Percentiles rank a stretch among this genome's conserved stretches.
phyloP scores from a whole-genome alignment of 1,140 invertebrate genomes.

The Euglossa dilemma region DNA sequence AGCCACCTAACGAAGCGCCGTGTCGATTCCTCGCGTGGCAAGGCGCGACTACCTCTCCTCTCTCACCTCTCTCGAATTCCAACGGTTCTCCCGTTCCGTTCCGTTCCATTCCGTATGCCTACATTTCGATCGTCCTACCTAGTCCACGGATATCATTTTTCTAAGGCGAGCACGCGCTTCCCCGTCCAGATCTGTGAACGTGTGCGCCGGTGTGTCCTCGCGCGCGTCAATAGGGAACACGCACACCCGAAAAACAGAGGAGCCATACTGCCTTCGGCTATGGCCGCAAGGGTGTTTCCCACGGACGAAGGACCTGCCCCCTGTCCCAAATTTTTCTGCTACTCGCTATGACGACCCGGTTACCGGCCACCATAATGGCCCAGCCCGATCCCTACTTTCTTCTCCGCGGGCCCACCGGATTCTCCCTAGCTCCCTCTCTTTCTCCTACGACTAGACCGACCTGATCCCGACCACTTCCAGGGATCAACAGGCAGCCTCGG shows the following conservation, averaged over 20 bases:
- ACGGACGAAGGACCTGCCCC: constrained; percentile 72
- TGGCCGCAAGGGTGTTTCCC: constrained; percentile 80
- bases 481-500: no score
- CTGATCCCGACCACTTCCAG: background rate
- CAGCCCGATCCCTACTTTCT: constrained; percentile 41
- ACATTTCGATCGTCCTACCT: constrained; percentile 61
- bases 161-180: background rate
- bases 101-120: constrained; percentile 23
- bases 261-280: constrained; percentile 77
- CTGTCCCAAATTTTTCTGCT: constrained; percentile 34
- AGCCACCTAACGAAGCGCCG: constrained; percentile 70
- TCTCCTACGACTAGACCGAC: background rate
- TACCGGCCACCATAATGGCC: constrained; percentile 61
- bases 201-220: background rate
- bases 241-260: constrained; percentile 8
- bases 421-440: constrained; percentile 11
- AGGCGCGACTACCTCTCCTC: constrained; percentile 75
- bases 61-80: constrained; percentile 68
- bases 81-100: constrained; percentile 66
- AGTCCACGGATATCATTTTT: constrained; percentile 30
- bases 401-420: background rate
- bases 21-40: constrained; percentile 73
- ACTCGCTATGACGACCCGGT: constrained; percentile 61
- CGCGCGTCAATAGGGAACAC: no score
- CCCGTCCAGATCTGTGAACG: no score